Percentiles rank a stretch among this genome's conserved stretches.
phyloP scores from a whole-genome alignment of 2,888 invertebrate genomes.

The Diarsia rubi region DNA sequence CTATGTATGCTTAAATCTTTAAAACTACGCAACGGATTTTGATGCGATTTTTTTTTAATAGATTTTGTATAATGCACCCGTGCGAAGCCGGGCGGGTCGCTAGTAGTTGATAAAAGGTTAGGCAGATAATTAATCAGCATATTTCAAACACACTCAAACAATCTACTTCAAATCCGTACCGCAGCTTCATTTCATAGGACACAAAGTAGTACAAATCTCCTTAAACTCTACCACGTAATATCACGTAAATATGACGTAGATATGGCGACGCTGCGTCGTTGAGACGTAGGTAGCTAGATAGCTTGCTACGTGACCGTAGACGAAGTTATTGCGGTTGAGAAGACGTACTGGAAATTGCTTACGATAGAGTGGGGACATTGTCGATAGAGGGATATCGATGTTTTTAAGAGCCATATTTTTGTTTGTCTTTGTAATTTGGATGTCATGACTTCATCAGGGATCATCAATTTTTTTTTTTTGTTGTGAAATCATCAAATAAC shows the following conservation, averaged over 20 bases:
- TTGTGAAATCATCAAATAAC: no score
- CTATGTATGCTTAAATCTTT: no score
- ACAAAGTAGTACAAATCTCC: neutral
- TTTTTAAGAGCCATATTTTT: neutral
- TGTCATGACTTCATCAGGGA: neutral
- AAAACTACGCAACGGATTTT: no score
- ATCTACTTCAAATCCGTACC: neutral
- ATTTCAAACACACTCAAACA: neutral
- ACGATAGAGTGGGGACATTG: constrained; percentile 37
- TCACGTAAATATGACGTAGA: constrained; percentile 49
- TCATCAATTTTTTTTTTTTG: no score
- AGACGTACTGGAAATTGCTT: constrained; percentile 39
- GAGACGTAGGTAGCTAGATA: constrained; percentile 17
- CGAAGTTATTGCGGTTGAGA: constrained; percentile 49
- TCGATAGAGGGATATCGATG: constrained; percentile 39
- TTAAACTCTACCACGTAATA: constrained; percentile 23
- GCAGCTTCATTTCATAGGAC: neutral
- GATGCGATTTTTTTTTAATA: no score
- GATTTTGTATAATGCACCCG: no score
- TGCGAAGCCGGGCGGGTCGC: no score
- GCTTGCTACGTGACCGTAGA: constrained; percentile 38
- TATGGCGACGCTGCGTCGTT: neutral
- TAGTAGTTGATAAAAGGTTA: no score
- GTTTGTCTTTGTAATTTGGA: neutral
- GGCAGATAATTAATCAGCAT: no score